A percentile compares a stretch with the other conserved stretches of the same genome.
Conservation (phyloP, 64 coral and sea anemone species). For the Exaiptasia diaphana region DNA sequence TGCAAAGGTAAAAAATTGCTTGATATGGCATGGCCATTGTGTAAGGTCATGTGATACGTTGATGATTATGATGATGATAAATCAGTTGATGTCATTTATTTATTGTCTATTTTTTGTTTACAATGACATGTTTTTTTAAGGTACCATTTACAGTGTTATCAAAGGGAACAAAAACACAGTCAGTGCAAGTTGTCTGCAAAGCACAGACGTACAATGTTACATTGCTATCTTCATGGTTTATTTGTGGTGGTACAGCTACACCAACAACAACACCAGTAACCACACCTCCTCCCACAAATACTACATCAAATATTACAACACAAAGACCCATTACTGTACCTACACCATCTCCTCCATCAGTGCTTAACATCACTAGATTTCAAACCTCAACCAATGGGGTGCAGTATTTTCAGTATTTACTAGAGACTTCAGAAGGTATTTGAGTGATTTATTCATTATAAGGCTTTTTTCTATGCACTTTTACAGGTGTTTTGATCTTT, state of each 20-base stretch:
- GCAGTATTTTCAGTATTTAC: slow-evolving; percentile 22
- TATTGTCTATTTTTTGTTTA: no score
- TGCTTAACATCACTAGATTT: not conserved
- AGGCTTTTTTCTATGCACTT: no score
- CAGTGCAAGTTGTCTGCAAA: slow-evolving; percentile 34
- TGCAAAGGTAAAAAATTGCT: not conserved
- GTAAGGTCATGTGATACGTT: no score
- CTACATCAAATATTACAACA: not conserved
- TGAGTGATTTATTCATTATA: no score
- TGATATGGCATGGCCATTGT: no score
- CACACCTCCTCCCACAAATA: not conserved
- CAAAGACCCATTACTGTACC: not conserved
- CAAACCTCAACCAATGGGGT: not conserved
- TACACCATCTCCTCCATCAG: not conserved
- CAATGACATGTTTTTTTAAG: no score
- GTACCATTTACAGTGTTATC: slow-evolving; percentile 31
- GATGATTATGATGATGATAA: no score
- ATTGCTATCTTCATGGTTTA: not conserved
- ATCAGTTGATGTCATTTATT: no score
- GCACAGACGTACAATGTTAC: slow-evolving; percentile 48
- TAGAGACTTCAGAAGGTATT: slow-evolving; percentile 43
- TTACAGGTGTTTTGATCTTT: no score
- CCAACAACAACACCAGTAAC: not conserved
- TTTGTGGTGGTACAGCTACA: not conserved
- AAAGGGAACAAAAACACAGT: not conserved